These are phyloP conservation scores for Microcebus murinus DNA, from an alignment of 2,113 vertebrate species.

Conservation along the genomic window DNA sequence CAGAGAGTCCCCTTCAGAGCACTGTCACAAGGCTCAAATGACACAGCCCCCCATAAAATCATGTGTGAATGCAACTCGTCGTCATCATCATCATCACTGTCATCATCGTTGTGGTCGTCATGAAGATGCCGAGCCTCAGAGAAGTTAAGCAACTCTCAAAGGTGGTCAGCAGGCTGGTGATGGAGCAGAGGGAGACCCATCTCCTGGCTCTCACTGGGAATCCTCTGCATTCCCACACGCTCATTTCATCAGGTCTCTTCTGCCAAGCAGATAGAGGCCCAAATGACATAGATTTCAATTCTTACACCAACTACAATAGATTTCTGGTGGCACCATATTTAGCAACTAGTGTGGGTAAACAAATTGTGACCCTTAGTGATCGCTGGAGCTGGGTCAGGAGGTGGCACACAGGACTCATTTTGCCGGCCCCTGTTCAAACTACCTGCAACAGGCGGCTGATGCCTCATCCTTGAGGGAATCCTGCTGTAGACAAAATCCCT, in stretches of 20 bases:
- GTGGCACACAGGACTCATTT: neutral
- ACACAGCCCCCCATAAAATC: neutral
- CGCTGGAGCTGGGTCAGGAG: fast-evolving
- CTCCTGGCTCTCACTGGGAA: neutral
- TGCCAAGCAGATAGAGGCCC: neutral
- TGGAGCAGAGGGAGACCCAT: neutral
- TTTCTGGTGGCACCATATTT: neutral
- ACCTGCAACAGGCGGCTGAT: neutral
- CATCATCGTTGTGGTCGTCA: too few species aligned
- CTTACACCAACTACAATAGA: neutral
- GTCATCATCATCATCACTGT: fast-evolving
- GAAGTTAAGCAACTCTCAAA: fast-evolving
- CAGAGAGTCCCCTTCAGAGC: neutral
- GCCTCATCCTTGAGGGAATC: neutral
- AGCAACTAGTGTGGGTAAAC: neutral
- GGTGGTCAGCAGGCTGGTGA: too few species aligned
- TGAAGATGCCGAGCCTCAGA: neutral
- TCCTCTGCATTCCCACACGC: neutral
- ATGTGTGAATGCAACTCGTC: fast-evolving
- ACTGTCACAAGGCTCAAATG: neutral
- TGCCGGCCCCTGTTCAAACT: neutral
- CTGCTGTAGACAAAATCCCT: neutral
- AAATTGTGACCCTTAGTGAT: neutral
- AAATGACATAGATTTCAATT: neutral
- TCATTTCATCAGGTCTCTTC: neutral